phyloP scores from a whole-genome alignment of 2,797 vertebrate species.

The Acanthiza pusilla region DNA sequence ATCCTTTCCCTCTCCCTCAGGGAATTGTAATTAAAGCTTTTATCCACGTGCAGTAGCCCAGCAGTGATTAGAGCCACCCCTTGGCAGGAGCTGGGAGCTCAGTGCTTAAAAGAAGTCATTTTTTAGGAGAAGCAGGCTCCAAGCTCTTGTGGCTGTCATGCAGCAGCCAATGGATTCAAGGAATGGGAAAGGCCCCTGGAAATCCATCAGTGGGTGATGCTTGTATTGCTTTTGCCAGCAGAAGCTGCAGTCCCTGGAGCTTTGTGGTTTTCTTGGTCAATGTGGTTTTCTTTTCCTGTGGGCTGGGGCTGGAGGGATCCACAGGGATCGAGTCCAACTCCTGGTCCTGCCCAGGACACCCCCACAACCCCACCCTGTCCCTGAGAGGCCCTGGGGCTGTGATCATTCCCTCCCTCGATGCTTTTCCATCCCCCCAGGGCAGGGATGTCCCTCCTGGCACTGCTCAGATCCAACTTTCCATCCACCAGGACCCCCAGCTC shows the following conservation, averaged over 20 bases:
- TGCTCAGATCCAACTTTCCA: not conserved
- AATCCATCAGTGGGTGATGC: not conserved
- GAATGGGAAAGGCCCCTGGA: not conserved
- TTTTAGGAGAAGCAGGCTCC: not conserved
- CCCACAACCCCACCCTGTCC: not conserved
- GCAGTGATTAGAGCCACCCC: not conserved
- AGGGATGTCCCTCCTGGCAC: not conserved
- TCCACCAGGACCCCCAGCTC: not conserved
- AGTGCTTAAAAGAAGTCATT: fast-evolving
- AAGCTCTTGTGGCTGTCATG: too few species aligned
- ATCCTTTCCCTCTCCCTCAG: not conserved
- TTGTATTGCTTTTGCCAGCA: fast-evolving
- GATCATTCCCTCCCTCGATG: not conserved
- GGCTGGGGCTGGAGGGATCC: not conserved
- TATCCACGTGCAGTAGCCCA: not conserved
- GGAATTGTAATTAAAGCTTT: not conserved
- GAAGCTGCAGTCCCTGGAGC: not conserved
- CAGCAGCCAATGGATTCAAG: not conserved
- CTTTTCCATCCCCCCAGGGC: not conserved
- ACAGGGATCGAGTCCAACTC: not conserved
- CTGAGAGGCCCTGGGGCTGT: not conserved
- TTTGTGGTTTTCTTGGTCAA: not conserved
- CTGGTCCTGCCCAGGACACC: not conserved
- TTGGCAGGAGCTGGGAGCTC: not conserved
- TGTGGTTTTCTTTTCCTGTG: not conserved